Base-by-base conservation (phyloP, 2,113 vertebrate species). In the Eudyptes chrysolophus region DNA sequence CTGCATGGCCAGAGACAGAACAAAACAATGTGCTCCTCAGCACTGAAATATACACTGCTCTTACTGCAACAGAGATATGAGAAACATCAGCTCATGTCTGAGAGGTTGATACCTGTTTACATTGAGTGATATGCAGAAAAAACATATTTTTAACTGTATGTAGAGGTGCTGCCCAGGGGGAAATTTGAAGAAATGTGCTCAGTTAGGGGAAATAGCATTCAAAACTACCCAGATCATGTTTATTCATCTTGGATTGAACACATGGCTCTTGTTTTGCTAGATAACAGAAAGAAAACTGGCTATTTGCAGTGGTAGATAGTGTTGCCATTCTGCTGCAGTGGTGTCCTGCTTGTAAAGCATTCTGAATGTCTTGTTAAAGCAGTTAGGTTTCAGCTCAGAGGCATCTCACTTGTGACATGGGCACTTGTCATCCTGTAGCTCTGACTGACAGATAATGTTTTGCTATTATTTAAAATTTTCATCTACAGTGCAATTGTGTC, bases 141-240 rank as follows among this genome's bases (percentile, higher is more conserved):
- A 75, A 20, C 1, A 1, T 7, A 29, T 3, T 76, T 83, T 70
- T 15, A 40, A 3, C n/a, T 91, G 9, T 54, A 29, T 4, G 16
- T 13, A 58, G 20, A 75, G 48, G 4, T 6, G 1, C 7, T 91
- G 9, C 32, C 85, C 2, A 24, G 11, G 22, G 10, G 13, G 10
- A 46, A 25, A 18, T 68, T 12, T 27, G 36, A 75, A 78, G 13
- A 69, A 61, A 40, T 21, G 5, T 42, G 9, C 27, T 75, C 16
- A 17, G 8, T 65, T 57, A 29, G 8, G 30, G 19, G 27, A 61
- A 87, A 38, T 6, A 55, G 2, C 3, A 16, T 42, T 75, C 7
- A 4, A 34, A 65, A 40, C 14, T 82, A 42, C 44, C 13, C 46
- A 62, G 38, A 27, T 15, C 0, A 0, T 26, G 19, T 10, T 85